These are phyloP conservation scores for Dinothrombium tinctorium DNA, from an alignment of 1,140 invertebrate genomes.

Conservation along the genomic window DNA sequence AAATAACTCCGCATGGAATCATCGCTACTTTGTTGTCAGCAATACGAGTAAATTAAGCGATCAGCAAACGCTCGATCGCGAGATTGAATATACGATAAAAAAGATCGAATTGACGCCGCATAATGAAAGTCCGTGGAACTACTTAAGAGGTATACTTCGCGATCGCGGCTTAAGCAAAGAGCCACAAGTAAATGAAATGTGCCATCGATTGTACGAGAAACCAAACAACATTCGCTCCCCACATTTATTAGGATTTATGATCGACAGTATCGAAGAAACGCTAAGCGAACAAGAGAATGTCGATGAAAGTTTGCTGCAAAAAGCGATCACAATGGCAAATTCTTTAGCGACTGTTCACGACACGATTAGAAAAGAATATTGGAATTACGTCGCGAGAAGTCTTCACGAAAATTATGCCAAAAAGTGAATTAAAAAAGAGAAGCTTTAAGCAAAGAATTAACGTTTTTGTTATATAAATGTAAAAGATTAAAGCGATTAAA, in stretches of 20 bases:
- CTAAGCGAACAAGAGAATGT: constrained; percentile 17
- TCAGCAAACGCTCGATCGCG: constrained; percentile 19
- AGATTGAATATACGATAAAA: constrained; percentile 21
- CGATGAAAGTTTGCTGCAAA: constrained; percentile 3
- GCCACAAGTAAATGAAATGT: too few species aligned
- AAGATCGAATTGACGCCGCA: constrained; percentile 30
- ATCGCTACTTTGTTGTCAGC: constrained; percentile 41
- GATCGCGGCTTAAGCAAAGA: constrained; percentile 39
- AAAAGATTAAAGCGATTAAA: too few species aligned
- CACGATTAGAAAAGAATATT: constrained; percentile 56
- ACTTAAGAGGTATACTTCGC: constrained; percentile 54
- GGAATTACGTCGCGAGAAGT: constrained; percentile 29
- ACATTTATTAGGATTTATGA: constrained; percentile 45
- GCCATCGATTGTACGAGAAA: constrained; percentile 41
- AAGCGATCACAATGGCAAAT: constrained; percentile 26
- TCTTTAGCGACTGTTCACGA: constrained; percentile 48
- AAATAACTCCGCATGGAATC: constrained; percentile 99
- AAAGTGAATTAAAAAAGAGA: too few species aligned
- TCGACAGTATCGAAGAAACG: constrained; percentile 26
- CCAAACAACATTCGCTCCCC: constrained; percentile 29
- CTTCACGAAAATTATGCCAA: constrained; percentile 14
- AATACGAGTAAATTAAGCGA: constrained; percentile 21
- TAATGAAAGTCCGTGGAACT: constrained; percentile 98
- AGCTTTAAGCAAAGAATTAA: background rate
- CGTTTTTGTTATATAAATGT: too few species aligned